These are phyloP conservation scores for Drosophila nigrodunni DNA, from an alignment of 1,140 invertebrate genomes.

Conservation along the genomic window DNA sequence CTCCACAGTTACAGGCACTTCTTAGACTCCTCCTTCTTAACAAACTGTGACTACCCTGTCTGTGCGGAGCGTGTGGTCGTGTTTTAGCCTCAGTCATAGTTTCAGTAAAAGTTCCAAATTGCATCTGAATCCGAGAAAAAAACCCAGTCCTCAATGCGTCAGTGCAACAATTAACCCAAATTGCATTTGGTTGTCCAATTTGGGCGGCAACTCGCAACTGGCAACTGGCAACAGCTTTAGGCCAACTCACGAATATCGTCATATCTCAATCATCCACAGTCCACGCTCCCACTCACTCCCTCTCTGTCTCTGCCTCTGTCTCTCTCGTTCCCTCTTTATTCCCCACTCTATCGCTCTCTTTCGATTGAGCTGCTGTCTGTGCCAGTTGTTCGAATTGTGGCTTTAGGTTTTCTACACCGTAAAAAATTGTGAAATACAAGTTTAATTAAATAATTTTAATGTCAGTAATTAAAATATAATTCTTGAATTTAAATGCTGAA, in stretches of 20 bases:
- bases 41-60: too few species aligned
- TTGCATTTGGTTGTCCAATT: conserved; percentile 59
- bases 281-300: not conserved
- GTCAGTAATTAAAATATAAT: too few species aligned
- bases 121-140: not conserved
- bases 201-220: conserved; percentile 41
- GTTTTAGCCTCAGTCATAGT: not conserved
- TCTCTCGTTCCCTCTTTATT: not conserved
- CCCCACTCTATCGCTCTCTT: not conserved
- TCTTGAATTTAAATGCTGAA: too few species aligned
- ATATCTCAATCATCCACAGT: conserved; percentile 33
- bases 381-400: conserved; percentile 53
- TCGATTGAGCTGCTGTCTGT: conserved; percentile 30
- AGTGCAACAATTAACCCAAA: conserved; percentile 75
- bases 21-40: too few species aligned
- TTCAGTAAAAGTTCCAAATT: not conserved
- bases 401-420: conserved; percentile 18
- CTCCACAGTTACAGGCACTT: too few species aligned
- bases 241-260: conserved; percentile 64
- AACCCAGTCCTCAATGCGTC: conserved; percentile 44
- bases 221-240: conserved; percentile 35
- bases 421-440: conserved; percentile 18
- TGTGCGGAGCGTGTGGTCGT: not conserved
- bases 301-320: not conserved
- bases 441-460: not conserved